These are phyloP conservation scores for Corythornis vintsioides DNA, from an alignment of 2,113 vertebrate species.

Conservation along the genomic window DNA sequence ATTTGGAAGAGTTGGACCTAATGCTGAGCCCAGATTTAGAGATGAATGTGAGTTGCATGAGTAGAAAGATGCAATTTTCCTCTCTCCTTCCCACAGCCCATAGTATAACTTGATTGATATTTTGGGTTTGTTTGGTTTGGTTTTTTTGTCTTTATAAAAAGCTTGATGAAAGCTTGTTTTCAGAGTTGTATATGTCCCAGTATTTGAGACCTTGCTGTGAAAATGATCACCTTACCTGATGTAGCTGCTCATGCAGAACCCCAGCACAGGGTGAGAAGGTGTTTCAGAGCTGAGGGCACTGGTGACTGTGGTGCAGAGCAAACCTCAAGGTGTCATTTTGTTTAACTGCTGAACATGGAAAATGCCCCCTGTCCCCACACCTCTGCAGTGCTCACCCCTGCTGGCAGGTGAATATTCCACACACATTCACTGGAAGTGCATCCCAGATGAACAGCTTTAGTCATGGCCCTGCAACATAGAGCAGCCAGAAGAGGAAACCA, in stretches of 20 bases:
- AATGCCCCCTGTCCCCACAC: background rate
- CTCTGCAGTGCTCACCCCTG: background rate
- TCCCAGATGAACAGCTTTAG: background rate
- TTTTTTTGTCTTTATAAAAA: background rate
- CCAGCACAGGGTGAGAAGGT: background rate
- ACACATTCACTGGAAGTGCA: background rate
- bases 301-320: background rate
- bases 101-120: background rate
- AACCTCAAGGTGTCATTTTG: background rate
- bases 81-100: background rate
- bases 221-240: background rate
- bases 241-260: background rate
- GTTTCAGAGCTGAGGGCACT: background rate
- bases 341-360: background rate
- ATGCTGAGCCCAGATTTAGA: slow-evolving; percentile 95
- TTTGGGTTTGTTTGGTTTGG: background rate
- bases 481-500: background rate
- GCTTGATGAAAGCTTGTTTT: background rate
- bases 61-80: background rate
- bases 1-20: slow-evolving; percentile 96
- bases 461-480: background rate
- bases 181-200: background rate
- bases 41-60: slow-evolving; percentile 89
- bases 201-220: background rate
- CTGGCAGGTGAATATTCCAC: background rate